These are phyloP conservation scores for Caenorhabditis angaria DNA, from an alignment of 2,888 invertebrate genomes.

Conservation along the genomic window DNA sequence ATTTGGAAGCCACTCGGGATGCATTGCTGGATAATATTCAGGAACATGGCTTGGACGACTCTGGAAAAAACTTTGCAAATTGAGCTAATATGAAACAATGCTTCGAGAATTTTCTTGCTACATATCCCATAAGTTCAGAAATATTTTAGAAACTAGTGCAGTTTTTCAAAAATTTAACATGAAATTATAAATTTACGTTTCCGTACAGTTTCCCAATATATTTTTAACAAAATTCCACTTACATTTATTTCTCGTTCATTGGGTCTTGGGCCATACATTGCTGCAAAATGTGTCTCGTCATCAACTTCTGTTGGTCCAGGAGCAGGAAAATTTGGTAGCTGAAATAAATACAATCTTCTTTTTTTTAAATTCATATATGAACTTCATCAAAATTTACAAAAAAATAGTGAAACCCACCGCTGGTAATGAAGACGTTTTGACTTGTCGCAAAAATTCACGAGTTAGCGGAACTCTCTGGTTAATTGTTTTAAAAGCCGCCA, in stretches of 20 bases:
- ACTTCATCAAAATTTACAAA: neutral
- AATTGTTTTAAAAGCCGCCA: constrained; percentile 19
- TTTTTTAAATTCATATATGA: neutral
- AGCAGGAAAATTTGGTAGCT: constrained; percentile 33
- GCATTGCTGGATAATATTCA: constrained; percentile 13
- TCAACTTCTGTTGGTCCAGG: constrained; percentile 6
- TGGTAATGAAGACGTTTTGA: constrained; percentile 6
- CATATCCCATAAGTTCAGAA: too few relatives aligned
- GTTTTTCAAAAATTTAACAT: neutral
- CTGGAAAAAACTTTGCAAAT: constrained; percentile 10
- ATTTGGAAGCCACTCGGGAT: constrained; percentile 19
- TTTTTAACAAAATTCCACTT: neutral
- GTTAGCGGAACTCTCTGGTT: constrained; percentile 8
- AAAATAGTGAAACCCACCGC: constrained; percentile 22
- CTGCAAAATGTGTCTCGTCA: constrained; percentile 9
- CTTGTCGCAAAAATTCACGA: constrained; percentile 14
- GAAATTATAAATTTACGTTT: too few relatives aligned
- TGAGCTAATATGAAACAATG: neutral
- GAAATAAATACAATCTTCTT: constrained; percentile 9
- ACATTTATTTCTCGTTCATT: constrained; percentile 21
- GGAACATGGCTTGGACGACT: constrained; percentile 18
- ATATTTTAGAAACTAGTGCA: too few relatives aligned
- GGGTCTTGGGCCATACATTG: constrained; percentile 32
- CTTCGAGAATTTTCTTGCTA: too few relatives aligned
- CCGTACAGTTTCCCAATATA: neutral